phyloP scores from a whole-genome alignment of 2,797 vertebrate species.

The Propithecus perrieri region DNA sequence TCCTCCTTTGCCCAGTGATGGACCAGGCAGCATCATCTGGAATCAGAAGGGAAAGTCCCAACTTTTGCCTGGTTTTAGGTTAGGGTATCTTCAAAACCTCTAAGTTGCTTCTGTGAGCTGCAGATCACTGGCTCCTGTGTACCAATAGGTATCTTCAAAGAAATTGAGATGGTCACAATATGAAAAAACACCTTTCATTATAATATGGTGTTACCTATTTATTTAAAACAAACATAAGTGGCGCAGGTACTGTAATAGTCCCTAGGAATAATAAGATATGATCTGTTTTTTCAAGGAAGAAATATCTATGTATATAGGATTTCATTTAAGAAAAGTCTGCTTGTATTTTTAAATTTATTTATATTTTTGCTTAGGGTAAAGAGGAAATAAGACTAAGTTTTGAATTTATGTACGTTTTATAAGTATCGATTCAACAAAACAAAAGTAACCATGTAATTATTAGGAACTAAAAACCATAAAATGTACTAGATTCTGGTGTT shows the following conservation, averaged over 20 bases:
- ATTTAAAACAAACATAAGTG: background rate
- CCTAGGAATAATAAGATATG: background rate
- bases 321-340: background rate
- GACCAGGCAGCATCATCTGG: background rate
- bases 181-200: background rate
- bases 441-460: background rate
- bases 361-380: conserved; percentile 12
- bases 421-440: conserved; percentile 16
- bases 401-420: background rate
- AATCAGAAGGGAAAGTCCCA: background rate
- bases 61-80: background rate
- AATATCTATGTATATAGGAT: background rate
- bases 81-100: background rate
- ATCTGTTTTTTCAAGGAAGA: background rate
- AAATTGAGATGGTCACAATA: background rate
- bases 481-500: background rate
- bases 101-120: background rate
- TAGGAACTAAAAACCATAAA: background rate
- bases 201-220: background rate
- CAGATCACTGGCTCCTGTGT: background rate
- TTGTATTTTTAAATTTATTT: background rate
- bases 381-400: background rate
- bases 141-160: background rate
- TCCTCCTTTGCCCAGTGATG: background rate
- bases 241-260: background rate